phyloP scores from a whole-genome alignment of 2,113 vertebrate species.

The Sebastes schlegelii region DNA sequence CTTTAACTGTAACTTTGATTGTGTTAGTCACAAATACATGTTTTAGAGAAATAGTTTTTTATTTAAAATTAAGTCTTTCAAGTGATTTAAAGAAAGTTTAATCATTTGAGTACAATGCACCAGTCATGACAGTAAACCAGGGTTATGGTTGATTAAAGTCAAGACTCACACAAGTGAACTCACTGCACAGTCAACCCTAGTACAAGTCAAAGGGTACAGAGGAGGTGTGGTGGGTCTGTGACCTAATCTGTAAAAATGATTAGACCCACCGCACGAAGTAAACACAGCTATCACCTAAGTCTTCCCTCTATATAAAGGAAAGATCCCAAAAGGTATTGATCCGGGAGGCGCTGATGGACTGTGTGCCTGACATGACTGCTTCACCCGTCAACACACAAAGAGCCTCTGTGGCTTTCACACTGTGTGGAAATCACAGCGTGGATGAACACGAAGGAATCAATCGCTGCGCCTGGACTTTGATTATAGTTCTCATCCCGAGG shows the following conservation, averaged over 20 bases:
- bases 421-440: slow-evolving; percentile 53
- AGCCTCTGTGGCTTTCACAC: slow-evolving; percentile 31
- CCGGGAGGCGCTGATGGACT: slow-evolving; percentile 21
- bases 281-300: slow-evolving; percentile 36
- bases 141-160: slow-evolving; percentile 53
- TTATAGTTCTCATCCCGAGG: slow-evolving; percentile 49
- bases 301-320: slow-evolving; percentile 12
- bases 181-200: slow-evolving; percentile 31
- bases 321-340: slow-evolving; percentile 63
- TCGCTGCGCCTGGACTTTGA: slow-evolving; percentile 56
- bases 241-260: slow-evolving; percentile 47
- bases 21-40: no score
- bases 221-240: slow-evolving; percentile 15
- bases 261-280: slow-evolving; percentile 30
- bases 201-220: slow-evolving; percentile 36
- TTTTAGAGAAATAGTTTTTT: no score
- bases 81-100: no score
- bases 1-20: no score
- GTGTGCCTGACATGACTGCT: slow-evolving; percentile 32
- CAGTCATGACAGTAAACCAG: neutral
- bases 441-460: slow-evolving; percentile 56
- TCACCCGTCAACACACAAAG: slow-evolving; percentile 49
- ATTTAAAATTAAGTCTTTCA: no score
- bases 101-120: no score
- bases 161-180: slow-evolving; percentile 43